phyloP scores from a whole-genome alignment of 2,113 vertebrate genomes.

The Rostratula benghalensis region DNA sequence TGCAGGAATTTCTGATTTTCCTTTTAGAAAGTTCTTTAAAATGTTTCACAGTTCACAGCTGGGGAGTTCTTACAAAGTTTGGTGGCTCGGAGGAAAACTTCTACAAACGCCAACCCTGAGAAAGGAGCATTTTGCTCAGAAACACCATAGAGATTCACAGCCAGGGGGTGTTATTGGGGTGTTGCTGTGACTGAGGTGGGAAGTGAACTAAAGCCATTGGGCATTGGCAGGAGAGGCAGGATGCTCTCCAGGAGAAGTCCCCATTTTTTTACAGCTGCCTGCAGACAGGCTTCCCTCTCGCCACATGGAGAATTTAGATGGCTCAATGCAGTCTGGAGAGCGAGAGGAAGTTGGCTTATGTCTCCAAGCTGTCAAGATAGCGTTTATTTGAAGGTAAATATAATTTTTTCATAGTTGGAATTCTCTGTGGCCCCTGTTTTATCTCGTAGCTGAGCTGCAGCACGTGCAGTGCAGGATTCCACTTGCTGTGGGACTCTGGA shows the following conservation, averaged over 20 bases:
- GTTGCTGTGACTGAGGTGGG: neutral
- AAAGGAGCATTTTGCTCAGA: neutral
- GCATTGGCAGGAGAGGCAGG: neutral
- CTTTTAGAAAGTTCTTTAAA: neutral
- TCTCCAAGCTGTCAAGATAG: neutral
- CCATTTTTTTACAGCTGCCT: neutral
- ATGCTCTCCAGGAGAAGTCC: neutral
- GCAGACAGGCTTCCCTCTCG: neutral
- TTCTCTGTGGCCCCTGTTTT: neutral
- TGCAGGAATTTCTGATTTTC: neutral
- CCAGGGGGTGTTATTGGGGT: neutral
- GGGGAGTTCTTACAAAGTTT: neutral
- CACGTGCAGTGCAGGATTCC: neutral
- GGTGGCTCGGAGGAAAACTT: neutral
- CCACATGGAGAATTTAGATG: neutral
- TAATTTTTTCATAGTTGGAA: neutral
- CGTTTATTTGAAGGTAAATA: neutral
- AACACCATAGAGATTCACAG: neutral
- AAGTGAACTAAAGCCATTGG: neutral
- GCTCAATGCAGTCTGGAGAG: neutral
- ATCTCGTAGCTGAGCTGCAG: neutral
- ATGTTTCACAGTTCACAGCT: accelerated
- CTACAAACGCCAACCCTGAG: neutral
- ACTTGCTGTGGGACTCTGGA: neutral
- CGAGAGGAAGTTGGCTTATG: neutral